Evolutionary conservation across 2,113 vertebrate genomes (phyloP).

Genomic region (Semnopithecus entellus): DNA sequence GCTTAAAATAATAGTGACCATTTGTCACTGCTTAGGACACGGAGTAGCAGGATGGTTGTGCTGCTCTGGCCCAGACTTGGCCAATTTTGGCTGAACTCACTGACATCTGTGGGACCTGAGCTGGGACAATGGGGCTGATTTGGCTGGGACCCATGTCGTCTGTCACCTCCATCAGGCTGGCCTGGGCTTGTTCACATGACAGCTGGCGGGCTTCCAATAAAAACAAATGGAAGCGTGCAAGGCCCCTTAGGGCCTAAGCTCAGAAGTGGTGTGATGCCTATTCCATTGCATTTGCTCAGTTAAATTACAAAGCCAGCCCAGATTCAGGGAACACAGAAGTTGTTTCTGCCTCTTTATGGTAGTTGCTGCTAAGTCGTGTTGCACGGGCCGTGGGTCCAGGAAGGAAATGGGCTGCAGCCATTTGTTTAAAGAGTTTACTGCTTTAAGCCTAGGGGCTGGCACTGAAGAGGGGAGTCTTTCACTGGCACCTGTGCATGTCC

Average conservation of each 20-base stretch:
- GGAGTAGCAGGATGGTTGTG: background rate
- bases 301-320: background rate
- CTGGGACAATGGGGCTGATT: background rate
- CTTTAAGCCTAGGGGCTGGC: background rate
- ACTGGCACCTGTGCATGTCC: background rate
- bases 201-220: background rate
- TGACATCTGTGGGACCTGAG: background rate
- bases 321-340: background rate
- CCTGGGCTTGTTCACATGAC: background rate
- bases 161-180: background rate
- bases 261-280: background rate
- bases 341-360: background rate
- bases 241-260: background rate
- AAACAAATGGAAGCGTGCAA: background rate
- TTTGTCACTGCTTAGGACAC: background rate
- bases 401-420: background rate
- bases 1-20: background rate
- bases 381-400: accelerated
- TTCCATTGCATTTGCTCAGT: background rate
- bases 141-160: background rate
- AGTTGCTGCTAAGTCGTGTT: background rate
- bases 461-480: background rate
- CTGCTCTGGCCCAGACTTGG: background rate
- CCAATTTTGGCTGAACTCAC: background rate
- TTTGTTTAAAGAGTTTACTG: background rate